Conservation (phyloP, 2,113 vertebrate species). For the Microtus richardsoni region DNA sequence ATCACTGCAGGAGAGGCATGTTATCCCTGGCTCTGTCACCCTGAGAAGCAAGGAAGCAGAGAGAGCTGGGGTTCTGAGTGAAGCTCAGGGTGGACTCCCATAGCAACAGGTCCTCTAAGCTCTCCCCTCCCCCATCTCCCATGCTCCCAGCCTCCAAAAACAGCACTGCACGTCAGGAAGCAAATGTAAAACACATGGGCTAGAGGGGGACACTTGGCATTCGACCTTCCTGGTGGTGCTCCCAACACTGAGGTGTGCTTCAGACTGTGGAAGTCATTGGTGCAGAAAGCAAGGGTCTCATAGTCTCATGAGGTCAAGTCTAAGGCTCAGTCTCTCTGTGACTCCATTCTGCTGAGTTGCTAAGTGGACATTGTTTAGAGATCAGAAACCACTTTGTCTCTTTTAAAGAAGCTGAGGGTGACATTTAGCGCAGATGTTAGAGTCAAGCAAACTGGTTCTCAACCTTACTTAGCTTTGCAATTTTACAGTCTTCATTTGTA, state of each 20-base stretch:
- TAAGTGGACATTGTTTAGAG: background rate
- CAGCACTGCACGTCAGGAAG: background rate
- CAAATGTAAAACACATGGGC: background rate
- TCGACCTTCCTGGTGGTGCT: background rate
- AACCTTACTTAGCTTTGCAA: background rate
- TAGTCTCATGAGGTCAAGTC: background rate
- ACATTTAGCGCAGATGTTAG: background rate
- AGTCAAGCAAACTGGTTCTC: constrained; percentile 14
- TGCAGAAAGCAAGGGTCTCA: background rate
- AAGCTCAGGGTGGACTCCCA: too few species aligned
- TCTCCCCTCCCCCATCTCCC: too few species aligned
- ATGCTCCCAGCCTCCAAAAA: background rate
- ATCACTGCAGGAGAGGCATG: background rate
- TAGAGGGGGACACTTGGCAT: too few species aligned
- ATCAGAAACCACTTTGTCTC: background rate
- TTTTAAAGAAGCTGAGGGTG: background rate
- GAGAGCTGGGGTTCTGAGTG: background rate
- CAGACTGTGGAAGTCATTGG: background rate
- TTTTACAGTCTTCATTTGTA: background rate
- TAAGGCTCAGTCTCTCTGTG: background rate
- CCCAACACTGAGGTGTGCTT: background rate
- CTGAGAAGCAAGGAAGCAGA: background rate
- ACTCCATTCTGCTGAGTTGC: background rate
- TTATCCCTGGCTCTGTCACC: background rate
- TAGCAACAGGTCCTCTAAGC: background rate